A percentile compares a stretch with the other conserved stretches of the same genome.
Evolutionary conservation across 2,113 vertebrate species (phyloP).

Genomic region (Anguilla rostrata): DNA sequence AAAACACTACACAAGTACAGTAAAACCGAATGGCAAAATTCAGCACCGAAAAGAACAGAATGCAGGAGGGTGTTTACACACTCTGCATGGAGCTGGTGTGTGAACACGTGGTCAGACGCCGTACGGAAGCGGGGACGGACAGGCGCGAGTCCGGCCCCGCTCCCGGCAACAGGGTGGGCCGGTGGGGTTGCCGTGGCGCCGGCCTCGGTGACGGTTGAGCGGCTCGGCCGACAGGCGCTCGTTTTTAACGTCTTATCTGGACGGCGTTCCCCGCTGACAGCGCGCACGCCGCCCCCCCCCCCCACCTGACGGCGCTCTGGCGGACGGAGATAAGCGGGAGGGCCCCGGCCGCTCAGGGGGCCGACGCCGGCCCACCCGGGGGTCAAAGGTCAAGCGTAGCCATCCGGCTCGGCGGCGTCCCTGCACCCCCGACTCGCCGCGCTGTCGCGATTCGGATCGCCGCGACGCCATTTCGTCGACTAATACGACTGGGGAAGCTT

Average conservation of each 20-base stretch:
- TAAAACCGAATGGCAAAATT: not conserved
- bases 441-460: not conserved
- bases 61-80: not conserved
- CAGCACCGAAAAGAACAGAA: not conserved
- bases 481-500: not conserved
- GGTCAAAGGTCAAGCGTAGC: constrained; percentile 37
- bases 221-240: constrained; percentile 53
- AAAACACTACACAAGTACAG: no score
- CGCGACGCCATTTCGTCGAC: not conserved
- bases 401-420: constrained; percentile 21
- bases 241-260: constrained; percentile 61
- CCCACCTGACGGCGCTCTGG: constrained; percentile 34
- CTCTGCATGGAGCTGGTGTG: not conserved
- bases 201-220: constrained; percentile 48
- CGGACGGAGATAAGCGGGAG: constrained; percentile 36
- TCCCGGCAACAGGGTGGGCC: constrained; percentile 37
- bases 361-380: constrained; percentile 36
- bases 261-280: constrained; percentile 19
- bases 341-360: constrained; percentile 39
- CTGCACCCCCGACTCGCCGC: not conserved
- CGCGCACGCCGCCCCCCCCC: not conserved
- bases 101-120: constrained; percentile 24
- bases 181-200: constrained; percentile 39
- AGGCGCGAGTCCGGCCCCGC: constrained; percentile 27
- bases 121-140: constrained; percentile 45